These are phyloP conservation scores for Callospermophilus lateralis DNA, from an alignment of 2,113 vertebrate genomes.

Conservation along the genomic window DNA sequence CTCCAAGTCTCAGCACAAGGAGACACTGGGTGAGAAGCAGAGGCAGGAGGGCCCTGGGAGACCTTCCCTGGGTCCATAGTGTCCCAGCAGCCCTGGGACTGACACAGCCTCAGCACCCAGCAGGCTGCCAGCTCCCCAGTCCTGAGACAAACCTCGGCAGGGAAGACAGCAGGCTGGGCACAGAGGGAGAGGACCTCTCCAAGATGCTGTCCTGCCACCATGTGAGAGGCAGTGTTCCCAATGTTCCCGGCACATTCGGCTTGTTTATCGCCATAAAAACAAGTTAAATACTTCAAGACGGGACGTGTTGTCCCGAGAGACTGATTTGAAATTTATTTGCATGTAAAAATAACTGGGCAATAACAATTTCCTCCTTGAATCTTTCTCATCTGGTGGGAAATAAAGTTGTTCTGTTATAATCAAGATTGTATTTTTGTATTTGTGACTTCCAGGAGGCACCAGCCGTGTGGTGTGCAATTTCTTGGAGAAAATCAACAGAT, in stretches of 20 bases:
- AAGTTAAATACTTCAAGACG: not conserved
- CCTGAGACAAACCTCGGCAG: fast-evolving
- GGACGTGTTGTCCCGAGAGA: not conserved
- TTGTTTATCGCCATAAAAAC: not conserved
- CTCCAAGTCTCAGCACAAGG: fast-evolving
- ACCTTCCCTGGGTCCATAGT: fast-evolving
- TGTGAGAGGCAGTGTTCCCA: fast-evolving
- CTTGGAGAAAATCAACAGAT: slow-evolving; percentile 47
- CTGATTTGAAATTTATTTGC: not conserved
- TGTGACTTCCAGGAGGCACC: not conserved
- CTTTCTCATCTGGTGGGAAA: slow-evolving; percentile 36
- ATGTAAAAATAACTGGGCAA: slow-evolving; percentile 61
- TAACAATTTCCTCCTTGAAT: not conserved
- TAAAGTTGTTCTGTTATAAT: slow-evolving; percentile 45
- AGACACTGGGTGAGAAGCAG: fast-evolving
- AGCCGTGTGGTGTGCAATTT: not conserved
- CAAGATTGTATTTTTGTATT: slow-evolving; percentile 1
- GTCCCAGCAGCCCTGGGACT: fast-evolving
- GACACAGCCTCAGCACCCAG: not conserved
- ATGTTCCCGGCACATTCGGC: not conserved
- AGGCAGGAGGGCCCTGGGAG: fast-evolving
- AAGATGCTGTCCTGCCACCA: too few species aligned
- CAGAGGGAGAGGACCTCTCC: not conserved
- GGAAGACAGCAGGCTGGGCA: fast-evolving
- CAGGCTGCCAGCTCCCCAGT: not conserved